Evolutionary conservation across 92 coral and sea anemone genomes (phyloP).

Genomic region (Virgularia gustaviana): DNA sequence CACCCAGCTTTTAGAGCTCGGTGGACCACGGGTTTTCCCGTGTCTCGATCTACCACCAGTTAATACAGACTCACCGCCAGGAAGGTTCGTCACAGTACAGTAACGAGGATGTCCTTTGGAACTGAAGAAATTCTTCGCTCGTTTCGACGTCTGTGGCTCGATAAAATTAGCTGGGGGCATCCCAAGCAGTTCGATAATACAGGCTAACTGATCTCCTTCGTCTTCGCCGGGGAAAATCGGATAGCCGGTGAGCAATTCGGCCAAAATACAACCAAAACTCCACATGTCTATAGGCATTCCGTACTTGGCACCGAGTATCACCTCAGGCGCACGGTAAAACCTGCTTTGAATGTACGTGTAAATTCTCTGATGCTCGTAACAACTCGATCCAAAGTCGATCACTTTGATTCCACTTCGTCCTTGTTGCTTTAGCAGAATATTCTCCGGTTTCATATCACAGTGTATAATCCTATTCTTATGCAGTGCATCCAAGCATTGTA

Average conservation of each 20-base stretch:
- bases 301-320: slow-evolving; percentile 86
- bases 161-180: slow-evolving; percentile 74
- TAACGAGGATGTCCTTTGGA: slow-evolving; percentile 97
- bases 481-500: slow-evolving; percentile 89
- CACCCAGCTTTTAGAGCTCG: slow-evolving; percentile 71
- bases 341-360: slow-evolving; percentile 99
- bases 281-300: slow-evolving; percentile 99
- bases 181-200: slow-evolving; percentile 84
- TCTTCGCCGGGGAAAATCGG: slow-evolving; percentile 99
- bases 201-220: slow-evolving; percentile 97
- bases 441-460: slow-evolving; percentile 95
- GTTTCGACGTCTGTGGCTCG: slow-evolving; percentile 72
- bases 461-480: slow-evolving; percentile 89
- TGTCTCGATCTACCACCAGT: slow-evolving; percentile 98
- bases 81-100: slow-evolving; percentile 84
- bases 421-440: slow-evolving; percentile 90
- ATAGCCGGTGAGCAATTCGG: slow-evolving; percentile 95
- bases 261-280: slow-evolving; percentile 95
- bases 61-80: slow-evolving; percentile 85
- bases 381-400: slow-evolving; percentile 97
- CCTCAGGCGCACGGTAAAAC: slow-evolving; percentile 97
- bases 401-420: slow-evolving; percentile 98
- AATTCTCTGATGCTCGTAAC: slow-evolving; percentile 94
- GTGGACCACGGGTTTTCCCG: slow-evolving; percentile 93
- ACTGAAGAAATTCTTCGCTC: slow-evolving; percentile 85